phyloP scores from a whole-genome alignment of 2,113 vertebrate genomes.

The Protobothrops mucrosquamatus region DNA sequence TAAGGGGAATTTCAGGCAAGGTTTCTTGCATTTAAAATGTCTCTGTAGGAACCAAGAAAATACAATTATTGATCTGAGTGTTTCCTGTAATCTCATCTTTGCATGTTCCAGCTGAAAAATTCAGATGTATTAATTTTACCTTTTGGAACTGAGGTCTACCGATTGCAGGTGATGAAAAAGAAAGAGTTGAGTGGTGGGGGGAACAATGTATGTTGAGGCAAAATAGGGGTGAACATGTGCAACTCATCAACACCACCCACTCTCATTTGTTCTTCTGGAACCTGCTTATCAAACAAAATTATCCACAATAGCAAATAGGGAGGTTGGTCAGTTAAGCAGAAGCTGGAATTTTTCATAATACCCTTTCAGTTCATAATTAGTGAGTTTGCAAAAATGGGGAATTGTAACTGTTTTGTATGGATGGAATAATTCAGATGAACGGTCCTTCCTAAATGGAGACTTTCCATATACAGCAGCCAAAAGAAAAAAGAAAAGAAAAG shows the following conservation, averaged over 20 bases:
- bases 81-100: slow-evolving; percentile 8
- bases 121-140: not conserved
- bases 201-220: too few species aligned
- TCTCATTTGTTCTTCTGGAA: not conserved
- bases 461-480: not conserved
- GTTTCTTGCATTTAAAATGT: slow-evolving; percentile 28
- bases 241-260: not conserved
- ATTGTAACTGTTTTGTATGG: not conserved
- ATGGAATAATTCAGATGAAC: not conserved
- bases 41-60: slow-evolving; percentile 32
- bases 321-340: not conserved
- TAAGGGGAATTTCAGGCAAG: slow-evolving; percentile 36
- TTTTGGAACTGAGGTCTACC: not conserved
- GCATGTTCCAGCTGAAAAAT: not conserved
- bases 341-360: not conserved
- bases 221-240: not conserved
- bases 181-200: not conserved
- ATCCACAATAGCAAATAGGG: not conserved
- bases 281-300: not conserved
- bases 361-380: not conserved
- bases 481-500: not conserved
- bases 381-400: not conserved
- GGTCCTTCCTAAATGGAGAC: not conserved
- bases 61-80: slow-evolving; percentile 28
- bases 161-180: not conserved